A percentile compares a stretch with the other conserved stretches of the same genome.
phyloP scores from a whole-genome alignment of 2,113 vertebrate genomes.

The Thinocorus orbignyianus region DNA sequence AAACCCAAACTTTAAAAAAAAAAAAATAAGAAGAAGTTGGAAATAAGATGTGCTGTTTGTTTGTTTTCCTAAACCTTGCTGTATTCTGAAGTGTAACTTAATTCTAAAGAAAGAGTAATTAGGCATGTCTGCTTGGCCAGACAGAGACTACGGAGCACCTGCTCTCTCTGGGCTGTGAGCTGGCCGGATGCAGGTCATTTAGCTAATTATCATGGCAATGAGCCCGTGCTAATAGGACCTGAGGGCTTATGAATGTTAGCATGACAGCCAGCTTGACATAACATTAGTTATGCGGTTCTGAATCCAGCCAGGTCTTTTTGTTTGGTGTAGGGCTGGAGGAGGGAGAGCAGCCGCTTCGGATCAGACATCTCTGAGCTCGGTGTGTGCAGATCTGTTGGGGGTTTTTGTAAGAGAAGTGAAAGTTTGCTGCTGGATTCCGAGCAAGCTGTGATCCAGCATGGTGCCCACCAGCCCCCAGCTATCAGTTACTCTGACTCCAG shows the following conservation, averaged over 20 bases:
- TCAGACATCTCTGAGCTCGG: rapidly evolving
- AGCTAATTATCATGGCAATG: constrained; percentile 37
- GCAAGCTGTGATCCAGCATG: background rate
- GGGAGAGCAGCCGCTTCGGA: background rate
- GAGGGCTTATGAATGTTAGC: background rate
- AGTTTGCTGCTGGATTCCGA: background rate
- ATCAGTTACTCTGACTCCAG: rapidly evolving
- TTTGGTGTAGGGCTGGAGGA: background rate
- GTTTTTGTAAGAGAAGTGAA: background rate
- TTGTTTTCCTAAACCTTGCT: background rate
- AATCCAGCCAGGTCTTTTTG: background rate
- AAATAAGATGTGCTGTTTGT: background rate
- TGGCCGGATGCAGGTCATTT: constrained; percentile 34
- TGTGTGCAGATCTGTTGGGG: background rate
- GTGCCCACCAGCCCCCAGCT: rapidly evolving
- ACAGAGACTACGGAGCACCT: constrained; percentile 7
- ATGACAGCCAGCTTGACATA: background rate
- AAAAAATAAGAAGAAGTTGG: background rate
- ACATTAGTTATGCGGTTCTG: background rate
- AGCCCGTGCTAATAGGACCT: constrained; percentile 20
- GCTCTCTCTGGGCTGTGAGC: constrained; percentile 1
- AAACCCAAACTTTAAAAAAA: background rate
- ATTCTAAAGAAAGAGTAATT: constrained; percentile 4
- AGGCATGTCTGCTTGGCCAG: background rate
- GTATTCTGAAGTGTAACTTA: background rate